Base-by-base conservation (phyloP, 2,113 vertebrate genomes). In the Chlorodrepanis virens region DNA sequence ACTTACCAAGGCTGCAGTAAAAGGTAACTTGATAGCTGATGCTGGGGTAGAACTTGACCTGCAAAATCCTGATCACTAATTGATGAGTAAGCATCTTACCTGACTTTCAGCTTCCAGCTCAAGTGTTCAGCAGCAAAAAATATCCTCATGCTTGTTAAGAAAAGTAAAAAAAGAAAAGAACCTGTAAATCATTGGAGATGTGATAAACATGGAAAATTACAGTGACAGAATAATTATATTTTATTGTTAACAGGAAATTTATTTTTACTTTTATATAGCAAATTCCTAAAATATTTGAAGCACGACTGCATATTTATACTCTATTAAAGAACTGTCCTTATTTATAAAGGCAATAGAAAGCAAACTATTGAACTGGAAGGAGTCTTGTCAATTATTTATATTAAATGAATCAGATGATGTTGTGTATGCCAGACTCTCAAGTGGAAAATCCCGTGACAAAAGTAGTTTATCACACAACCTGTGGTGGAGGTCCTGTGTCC, bases 61-160 rank as follows among this genome's bases (percentile, higher is more conserved):
- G 77, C 53, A 92, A 82, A 60, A 72, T 91, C n/a, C 44, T 87
- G 8, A 59, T 97, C 72, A 95, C n/a, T 90, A 94, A 97, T 96
- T 89, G 31, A 95, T 91, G 49, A 94, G 23, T 57, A 60, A 82
- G 56, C 28, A 60, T 71, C 77, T 63, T 91, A 89, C 61, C 40
- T 68, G 69, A 56, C 80, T 94, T 96, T 45, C 79, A 92, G 72
- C 60, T 94, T 92, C 53, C 52, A 94, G 72, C 83, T 92, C 53
- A 83, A 74, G 40, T 94, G 52, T 93, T 94, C 35, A 71, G 47
- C 47, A 78, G 35, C 23, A 28, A 95, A 83, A 91, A 90, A 56
- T 53, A 75, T 44, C 61, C 28, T 82, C 65, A 31, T 87, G 27
- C 27, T 89, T 82, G 35, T 63, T 56, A 56, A n/a, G 8, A 56